Base-by-base conservation (phyloP, 2,888 invertebrate species). In the Meta bourneti region DNA sequence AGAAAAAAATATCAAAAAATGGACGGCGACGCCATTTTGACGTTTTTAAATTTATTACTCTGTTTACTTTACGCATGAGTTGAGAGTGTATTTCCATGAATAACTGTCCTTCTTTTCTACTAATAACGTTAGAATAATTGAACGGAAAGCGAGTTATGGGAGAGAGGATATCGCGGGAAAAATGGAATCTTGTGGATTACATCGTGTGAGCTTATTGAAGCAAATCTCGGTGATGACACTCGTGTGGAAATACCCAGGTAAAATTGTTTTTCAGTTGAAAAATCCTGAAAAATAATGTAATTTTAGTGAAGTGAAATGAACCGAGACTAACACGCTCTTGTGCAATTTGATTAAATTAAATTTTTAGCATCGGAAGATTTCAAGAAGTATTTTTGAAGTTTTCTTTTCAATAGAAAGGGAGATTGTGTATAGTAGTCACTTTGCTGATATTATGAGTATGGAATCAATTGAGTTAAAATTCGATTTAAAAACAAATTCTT, bases 41-140 rank as follows among this genome's bases (percentile, higher is more conserved):
- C 6, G 52, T 20, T 54, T 54, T 79, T 79, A 34, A n/a, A n/a
- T 78, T 51, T 49, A 51, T 52, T 51, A 19, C 49, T 78, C 51
- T 79, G 54, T 79, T 79, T 79, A 79, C 20, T 79, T 79, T 79
- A 79, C 79, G 34, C 54, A 11, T 79, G 79, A 61, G 52, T 19
- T 8, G 16, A 54, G 79, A 79, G 34, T 6, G 34, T 54, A 54
- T 34, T 79, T 54, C 19, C 54, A 6, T 9, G 13, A 19, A 77
- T 51, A 77, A 61, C 19, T 61, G 8, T 78, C 49, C 8, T 19
- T n/a, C 77, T 78, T 51, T 51, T 78, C 51, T 7, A 9, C n/a
- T 52, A 9, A 51, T 51, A 19, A 78, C 19, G 48, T 16, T 49
- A 51, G 19, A 77, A 49, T 77, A 77, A 77, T 49, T 77, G 16